phyloP scores from a whole-genome alignment of 2,797 vertebrate genomes.

The Melanogrammus aeglefinus region DNA sequence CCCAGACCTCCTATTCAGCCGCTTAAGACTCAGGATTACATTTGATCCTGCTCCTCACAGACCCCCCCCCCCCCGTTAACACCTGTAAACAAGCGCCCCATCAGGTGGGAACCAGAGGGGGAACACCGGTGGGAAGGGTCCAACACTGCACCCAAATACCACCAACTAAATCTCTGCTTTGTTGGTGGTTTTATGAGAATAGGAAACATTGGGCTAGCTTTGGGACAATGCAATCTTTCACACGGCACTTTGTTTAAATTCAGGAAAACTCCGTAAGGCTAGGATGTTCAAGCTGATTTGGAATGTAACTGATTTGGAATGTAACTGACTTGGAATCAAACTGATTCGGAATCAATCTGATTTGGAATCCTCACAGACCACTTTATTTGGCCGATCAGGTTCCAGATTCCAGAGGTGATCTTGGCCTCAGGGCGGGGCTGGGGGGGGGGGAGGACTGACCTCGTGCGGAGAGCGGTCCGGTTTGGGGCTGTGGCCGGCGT shows the following conservation, averaged over 20 bases:
- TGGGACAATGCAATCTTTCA: not conserved
- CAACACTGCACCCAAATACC: not conserved
- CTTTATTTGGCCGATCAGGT: not conserved
- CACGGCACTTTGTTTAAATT: not conserved
- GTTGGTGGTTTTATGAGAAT: not conserved
- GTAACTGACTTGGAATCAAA: not conserved
- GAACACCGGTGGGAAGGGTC: not conserved
- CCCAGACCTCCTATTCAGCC: slow-evolving; percentile 7
- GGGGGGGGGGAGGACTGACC: slow-evolving; percentile 44
- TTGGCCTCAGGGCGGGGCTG: too few species aligned
- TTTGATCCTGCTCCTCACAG: not conserved
- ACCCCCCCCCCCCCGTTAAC: not conserved
- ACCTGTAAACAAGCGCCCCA: not conserved
- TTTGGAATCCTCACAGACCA: not conserved
- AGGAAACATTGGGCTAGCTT: not conserved
- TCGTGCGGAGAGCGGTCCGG: slow-evolving; percentile 70
- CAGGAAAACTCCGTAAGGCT: not conserved
- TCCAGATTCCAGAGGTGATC: not conserved
- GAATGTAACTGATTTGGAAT: not conserved
- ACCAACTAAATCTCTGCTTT: not conserved
- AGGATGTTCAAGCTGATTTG: not conserved
- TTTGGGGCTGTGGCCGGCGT: slow-evolving; percentile 32
- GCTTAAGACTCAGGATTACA: slow-evolving; percentile 7
- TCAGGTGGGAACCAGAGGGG: not conserved
- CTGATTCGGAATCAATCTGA: not conserved